Base-by-base conservation (phyloP, 2,797 vertebrate species). In the Hydrocynus forskahlii region DNA sequence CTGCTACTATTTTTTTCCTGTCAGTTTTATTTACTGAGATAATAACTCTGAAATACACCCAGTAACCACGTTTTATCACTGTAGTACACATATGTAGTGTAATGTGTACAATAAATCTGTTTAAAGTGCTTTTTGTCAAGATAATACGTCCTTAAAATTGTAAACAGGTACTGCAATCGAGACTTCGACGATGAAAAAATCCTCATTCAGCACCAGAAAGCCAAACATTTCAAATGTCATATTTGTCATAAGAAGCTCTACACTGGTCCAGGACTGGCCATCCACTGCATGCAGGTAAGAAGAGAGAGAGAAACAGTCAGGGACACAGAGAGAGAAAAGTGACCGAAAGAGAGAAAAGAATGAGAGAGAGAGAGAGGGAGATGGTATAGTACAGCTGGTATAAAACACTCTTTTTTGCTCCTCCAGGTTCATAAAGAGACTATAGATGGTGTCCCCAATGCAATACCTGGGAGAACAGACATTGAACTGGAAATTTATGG, bases 171-270 rank as follows among this genome's bases (percentile, higher is more conserved):
- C 79, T 99, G 98, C 84, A 99, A 99, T 89, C 95, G 98, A 88
- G 98, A 99, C 91, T 99, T 99, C 90, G 98, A 99, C 80, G 98
- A 99, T 87, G 98, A 99, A 87, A 99, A 99, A 89, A 99, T 99
- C 80, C 97, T 99, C 82, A 99, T 99, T 89, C 98, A 99, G 87
- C 98, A 99, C 85, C 98, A 99, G 89, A 99, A 99, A 92, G 98
- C 98, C 76, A 99, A 99, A 87, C 98, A 99, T 93, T 99, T 99
- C 87, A 99, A 99, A 93, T 99, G 98, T 83, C 98, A 99, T 73
- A 99, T 99, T 90, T 99, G 97, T 89, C 98, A 99, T 87, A 99
- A 99, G 88, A 99, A 99, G 84, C 87, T 99, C 60, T 99, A 99
- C 76, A 99, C 98, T 21, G 98, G 98, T 76, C 98, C 98, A 76